Base-by-base conservation (phyloP, 2,113 vertebrate genomes). In the Caretta caretta region DNA sequence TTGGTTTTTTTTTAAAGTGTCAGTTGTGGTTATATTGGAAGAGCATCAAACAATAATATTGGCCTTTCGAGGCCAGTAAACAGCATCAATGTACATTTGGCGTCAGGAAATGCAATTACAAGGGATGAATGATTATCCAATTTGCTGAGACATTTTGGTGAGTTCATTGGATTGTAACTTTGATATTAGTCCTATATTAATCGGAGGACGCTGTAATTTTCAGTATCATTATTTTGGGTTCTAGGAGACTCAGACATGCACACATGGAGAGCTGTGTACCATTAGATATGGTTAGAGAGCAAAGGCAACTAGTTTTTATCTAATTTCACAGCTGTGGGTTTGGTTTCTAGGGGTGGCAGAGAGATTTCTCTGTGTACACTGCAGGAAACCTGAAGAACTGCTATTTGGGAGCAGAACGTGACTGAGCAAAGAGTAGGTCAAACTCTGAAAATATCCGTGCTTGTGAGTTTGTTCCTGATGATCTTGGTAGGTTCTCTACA, bases 81-180 rank as follows among this genome's bases (percentile, higher is more conserved):
- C 57, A 75, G 27, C 90, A 91, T 72, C 91, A 38, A 69, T 90
- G 95, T 90, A 72, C 88, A 54, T 93, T 93, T 92, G 78, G 35
- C 89, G 97, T 97, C 80, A 81, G 93, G 91, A 96, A 93, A 83
- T 86, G 85, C 93, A 96, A 65, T 96, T 96, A 93, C 91, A 95
- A 94, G 56, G 79, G 54, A 86, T 90, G 95, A 97, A 94, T 96
- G 50, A 91, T 97, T 92, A 94, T 91, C 76, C 81, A 94, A 83
- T 97, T 94, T 96, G 27, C 83, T 93, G 94, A 97, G 90, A 80
- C 79, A 48, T 93, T 96, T 94, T 2, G 2, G 49, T 56, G 83
- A 92, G 75, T 85, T 96, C 88, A 85, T 75, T 95, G 90, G 83
- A 59, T 93, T 95, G 87, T 85, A 96, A 49, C 84, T 92, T 89